Base-by-base conservation (phyloP, 2,113 vertebrate genomes). In the Clarias magur region DNA sequence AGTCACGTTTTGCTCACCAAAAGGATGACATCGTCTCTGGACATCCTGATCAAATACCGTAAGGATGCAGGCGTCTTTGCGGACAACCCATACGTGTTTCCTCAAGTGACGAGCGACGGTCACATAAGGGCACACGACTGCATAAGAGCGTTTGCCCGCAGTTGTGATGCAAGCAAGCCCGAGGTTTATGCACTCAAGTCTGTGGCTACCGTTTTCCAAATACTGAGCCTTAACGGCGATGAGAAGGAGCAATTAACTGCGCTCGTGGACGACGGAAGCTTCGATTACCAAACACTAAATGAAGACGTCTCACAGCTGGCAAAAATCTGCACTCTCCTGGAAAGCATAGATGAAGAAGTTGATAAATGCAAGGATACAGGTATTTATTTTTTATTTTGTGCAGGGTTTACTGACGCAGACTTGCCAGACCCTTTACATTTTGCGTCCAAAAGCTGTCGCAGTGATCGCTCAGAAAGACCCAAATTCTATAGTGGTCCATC, bases 1-100 rank as follows among this genome's bases (percentile, higher is more conserved):
- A 9, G 53, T 82, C 67, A 67, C 13, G 30, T 73, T 48, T 56
- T 82, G 57, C 59, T 86, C 21, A 86, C 79, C 4, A 6, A 30
- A 81, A 72, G 79, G 67, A 82, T 86, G 85, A 67, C 34, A 17
- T n/a, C 78, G 4, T 81, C 78, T 67, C 30, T 86, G 78, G 85
- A 86, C 53, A 6, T 81, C 65, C 78, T 86, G 7, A 81, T 57
- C 27, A 81, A 81, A 25, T 60, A 59, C 59, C 78, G 85, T 8
- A 19, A 62, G 54, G 63, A 68, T 42, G 85, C 70, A 2, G 85
- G 54, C 3, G 63, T 86, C 57, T 63, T 63, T 25, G 3, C 0
- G 30, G 76, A 80, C 53, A 86, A 86, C 54, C 85, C 78, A 2
- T 86, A 72, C 54, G 1, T 86, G 54, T 86, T 81, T 81, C 53